A percentile compares a stretch with the other conserved stretches of the same genome.
phyloP scores from a whole-genome alignment of 2,797 vertebrate species.

The Staurois parvus region DNA sequence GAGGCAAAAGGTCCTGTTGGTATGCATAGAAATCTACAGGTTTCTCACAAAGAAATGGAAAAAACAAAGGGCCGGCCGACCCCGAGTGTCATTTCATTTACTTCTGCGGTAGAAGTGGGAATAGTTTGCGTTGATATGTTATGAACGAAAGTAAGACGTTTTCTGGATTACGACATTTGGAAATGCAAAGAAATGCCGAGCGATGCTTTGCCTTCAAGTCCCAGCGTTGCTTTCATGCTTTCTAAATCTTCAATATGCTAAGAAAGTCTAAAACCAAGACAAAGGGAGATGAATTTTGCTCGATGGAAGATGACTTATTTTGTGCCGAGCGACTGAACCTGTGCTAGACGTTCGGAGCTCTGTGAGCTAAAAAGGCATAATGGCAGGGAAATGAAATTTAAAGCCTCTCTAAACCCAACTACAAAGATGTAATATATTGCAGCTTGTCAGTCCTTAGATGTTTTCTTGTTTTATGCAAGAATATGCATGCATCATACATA shows the following conservation, averaged over 20 bases:
- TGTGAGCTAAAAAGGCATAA: no score
- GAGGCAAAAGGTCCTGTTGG: constrained; percentile 7
- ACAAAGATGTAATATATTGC: no score
- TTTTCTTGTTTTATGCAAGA: no score
- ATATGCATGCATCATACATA: no score
- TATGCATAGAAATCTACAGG: constrained; percentile 36
- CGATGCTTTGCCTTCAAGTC: neutral
- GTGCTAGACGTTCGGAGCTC: no score
- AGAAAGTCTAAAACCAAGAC: neutral
- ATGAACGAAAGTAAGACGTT: constrained; percentile 22
- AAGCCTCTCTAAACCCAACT: no score
- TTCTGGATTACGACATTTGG: constrained; percentile 22
- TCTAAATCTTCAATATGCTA: constrained; percentile 44
- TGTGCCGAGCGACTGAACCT: no score
- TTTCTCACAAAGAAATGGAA: constrained; percentile 39
- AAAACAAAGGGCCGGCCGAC: constrained; percentile 36
- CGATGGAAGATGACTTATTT: neutral
- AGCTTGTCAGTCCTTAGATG: no score
- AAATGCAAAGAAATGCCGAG: constrained; percentile 1
- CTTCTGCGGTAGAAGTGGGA: constrained; percentile 36
- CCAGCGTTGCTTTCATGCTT: neutral
- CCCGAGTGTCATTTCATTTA: constrained; percentile 42
- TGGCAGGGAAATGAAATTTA: no score
- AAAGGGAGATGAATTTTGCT: constrained; percentile 22
- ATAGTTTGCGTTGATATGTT: constrained; percentile 55